A percentile compares a stretch with the other conserved stretches of the same genome.
Conservation (phyloP, 2,888 invertebrate genomes). For the Busseola fusca region DNA sequence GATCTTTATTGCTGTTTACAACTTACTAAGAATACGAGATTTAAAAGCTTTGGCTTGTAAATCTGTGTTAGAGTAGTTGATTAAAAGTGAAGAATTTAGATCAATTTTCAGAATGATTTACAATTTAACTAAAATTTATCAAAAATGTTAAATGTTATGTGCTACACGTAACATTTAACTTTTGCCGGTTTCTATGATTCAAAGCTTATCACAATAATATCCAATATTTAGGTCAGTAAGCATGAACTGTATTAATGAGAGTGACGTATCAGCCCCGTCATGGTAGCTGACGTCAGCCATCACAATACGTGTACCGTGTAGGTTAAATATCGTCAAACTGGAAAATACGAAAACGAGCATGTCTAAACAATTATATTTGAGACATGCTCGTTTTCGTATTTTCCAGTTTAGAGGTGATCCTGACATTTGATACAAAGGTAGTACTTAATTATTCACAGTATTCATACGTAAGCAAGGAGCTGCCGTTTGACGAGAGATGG, state of each 20-base stretch:
- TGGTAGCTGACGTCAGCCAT: constrained; percentile 34
- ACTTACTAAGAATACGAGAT: not conserved
- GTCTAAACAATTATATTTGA: constrained; percentile 39
- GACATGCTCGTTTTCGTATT: constrained; percentile 24
- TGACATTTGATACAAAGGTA: constrained; percentile 34
- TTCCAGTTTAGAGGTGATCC: constrained; percentile 33
- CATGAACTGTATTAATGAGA: constrained; percentile 26
- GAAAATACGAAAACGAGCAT: no score
- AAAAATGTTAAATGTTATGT: no score
- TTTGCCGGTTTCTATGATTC: constrained; percentile 14
- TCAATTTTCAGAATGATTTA: not conserved
- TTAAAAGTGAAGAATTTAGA: not conserved
- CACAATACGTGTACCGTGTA: constrained; percentile 15
- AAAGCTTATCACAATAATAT: constrained; percentile 18
- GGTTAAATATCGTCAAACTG: constrained; percentile 28
- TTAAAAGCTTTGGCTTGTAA: no score
- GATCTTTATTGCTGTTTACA: not conserved
- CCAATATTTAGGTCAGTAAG: constrained; percentile 32
- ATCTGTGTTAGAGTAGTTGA: no score
- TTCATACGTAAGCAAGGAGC: not conserved
- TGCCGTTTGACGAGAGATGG: constrained; percentile 1
- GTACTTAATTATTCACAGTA: constrained; percentile 22
- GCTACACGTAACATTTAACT: not conserved
- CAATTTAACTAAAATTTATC: not conserved
- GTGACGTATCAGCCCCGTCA: constrained; percentile 41